A percentile compares a stretch with the other conserved stretches of the same genome.
Evolutionary conservation across 2,888 invertebrate species (phyloP).

Genomic region (Aporophyla nigra): DNA sequence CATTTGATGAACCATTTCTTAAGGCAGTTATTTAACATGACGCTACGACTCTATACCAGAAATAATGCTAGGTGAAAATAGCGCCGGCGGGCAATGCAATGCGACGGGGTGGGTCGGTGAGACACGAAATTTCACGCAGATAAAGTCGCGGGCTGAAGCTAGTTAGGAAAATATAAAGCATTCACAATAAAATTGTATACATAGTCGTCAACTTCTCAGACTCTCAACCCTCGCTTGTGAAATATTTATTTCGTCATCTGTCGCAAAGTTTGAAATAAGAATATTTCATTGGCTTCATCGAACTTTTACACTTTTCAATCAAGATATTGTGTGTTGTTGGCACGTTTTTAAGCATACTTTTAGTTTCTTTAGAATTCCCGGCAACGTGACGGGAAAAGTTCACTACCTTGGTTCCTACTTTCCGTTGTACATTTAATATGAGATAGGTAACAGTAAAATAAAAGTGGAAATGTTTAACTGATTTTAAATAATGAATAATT

Average conservation of each 20-base stretch:
- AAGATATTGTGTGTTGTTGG: slow-evolving; percentile 1
- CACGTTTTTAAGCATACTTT: slow-evolving; percentile 13
- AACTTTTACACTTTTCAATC: slow-evolving; percentile 7
- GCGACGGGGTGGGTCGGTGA: too few species aligned
- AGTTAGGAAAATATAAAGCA: too few species aligned
- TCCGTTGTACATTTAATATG: neutral
- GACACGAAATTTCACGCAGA: too few species aligned
- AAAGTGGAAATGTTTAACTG: neutral
- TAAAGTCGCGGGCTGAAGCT: too few species aligned
- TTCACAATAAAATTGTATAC: neutral
- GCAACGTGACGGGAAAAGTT: slow-evolving; percentile 6
- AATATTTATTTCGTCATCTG: neutral
- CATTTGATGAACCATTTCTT: too few species aligned
- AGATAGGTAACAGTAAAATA: neutral
- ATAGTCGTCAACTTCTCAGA: neutral
- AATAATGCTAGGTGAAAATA: too few species aligned
- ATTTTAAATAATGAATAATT: neutral
- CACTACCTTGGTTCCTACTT: slow-evolving; percentile 6
- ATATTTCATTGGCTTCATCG: slow-evolving; percentile 6
- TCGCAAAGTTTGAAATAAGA: neutral
- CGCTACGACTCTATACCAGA: too few species aligned
- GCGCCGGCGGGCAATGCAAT: too few species aligned
- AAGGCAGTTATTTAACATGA: too few species aligned
- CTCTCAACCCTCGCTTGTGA: neutral
- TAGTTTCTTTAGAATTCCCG: slow-evolving; percentile 15